Evolutionary conservation across 2,797 vertebrate genomes (phyloP), one percentile per base, ranked within the genome.

Genomic region (Ciconia nigra): DNA sequence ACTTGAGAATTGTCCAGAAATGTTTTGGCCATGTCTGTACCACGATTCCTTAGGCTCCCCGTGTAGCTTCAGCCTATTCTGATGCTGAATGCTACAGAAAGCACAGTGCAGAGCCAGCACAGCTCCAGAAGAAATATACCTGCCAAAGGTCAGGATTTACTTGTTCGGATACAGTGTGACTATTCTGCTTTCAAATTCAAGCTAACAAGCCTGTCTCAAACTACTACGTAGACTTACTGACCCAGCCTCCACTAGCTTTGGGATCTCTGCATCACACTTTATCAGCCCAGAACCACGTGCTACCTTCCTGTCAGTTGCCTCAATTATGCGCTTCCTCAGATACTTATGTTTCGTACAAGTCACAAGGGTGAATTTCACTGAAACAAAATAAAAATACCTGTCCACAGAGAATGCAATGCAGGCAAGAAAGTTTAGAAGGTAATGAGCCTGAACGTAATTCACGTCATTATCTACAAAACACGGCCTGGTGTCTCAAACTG

Each of bases 231-330:
- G 54, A 63, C 39, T 78, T 73, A 18, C 10, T 65, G 70, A 67
- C 33, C 52, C 72, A 88, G 54, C 24, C 57, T 39, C 35, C 25
- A 2, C 39, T 10, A 54, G 54, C 33, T 77, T 51, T 61, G 66
- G 58, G 54, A 73, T 44, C 70, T 39, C 72, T 29, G 16, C 62
- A 59, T 29, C 47, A 12, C 49, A 42, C 39, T 83, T 35, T 21
- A 55, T 18, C 26, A 80, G 78, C 55, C 67, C 7, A 0, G 13
- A 58, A 58, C 19, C 51, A 70, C 0, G 0, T 15, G 58, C 49
- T 9, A 46, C 62, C 77, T 46, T 57, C 73, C 88, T 9, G 16
- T 20, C 59, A 47, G 61, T 17, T 59, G 31, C 46, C 73, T 44
- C 13, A 6, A 19, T 67, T 66, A 41, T 1, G 4, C 33, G 71